Conservation (phyloP, 2,888 invertebrate species). For the Amphiduros pacificus region DNA sequence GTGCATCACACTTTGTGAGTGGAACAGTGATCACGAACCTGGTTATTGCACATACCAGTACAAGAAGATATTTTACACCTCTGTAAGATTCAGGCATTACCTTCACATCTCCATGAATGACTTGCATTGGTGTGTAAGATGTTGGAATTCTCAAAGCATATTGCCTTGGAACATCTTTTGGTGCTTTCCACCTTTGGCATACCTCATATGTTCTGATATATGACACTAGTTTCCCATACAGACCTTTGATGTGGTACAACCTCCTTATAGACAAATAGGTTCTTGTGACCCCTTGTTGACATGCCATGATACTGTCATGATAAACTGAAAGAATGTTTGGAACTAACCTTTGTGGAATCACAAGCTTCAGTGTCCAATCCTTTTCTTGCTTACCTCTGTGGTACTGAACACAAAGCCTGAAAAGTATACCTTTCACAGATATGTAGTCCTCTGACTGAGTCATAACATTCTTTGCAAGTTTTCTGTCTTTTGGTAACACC, state of each 20-base stretch:
- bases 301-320: neutral
- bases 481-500: neutral
- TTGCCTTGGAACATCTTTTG: neutral
- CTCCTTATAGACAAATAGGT: neutral
- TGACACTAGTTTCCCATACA: neutral
- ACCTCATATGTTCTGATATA: neutral
- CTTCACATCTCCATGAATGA: neutral
- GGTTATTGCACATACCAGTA: neutral
- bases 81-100: neutral
- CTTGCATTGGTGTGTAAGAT: neutral
- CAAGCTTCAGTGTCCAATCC: neutral
- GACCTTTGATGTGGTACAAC: neutral
- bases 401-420: neutral
- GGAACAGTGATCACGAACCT: neutral
- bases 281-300: neutral
- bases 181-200: neutral
- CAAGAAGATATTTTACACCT: neutral
- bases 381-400: neutral
- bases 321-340: neutral
- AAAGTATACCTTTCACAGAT: neutral
- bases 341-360: neutral
- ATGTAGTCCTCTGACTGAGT: neutral
- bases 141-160: neutral
- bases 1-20: neutral
- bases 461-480: neutral